Base-by-base conservation (phyloP, 35 echinoderm and acorn worm species). In the Eucidaris tribuloides region DNA sequence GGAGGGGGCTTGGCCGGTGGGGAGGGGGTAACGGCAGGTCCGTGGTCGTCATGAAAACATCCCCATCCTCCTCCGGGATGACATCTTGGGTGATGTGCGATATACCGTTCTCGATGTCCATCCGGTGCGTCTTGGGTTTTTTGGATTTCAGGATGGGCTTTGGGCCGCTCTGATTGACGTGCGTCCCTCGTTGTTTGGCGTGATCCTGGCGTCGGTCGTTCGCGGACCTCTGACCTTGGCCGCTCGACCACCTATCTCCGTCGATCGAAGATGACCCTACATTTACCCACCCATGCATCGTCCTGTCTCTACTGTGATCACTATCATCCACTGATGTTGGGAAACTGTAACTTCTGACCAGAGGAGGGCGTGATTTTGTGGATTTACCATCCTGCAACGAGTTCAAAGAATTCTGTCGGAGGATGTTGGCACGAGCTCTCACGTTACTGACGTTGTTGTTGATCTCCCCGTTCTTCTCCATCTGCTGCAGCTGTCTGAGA, bases 101-200 rank as follows among this genome's bases (percentile, higher is more conserved):
- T 44, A 74, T 74, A 6, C 68, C 68, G n/a, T 74, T 74, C 68
- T 74, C 68, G 9, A 74, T 74, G 68, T 74, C 68, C 68, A 74
- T 74, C 41, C 68, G 34, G 20, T 74, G 68, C 2, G 34, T 27
- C 20, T 74, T 74, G 68, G 68, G 34, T 44, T 74, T 74, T 20
- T 74, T 74, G 24, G 29, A 42, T 40, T 74, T 74, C 15, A 74
- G 68, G 68, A 74, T 74, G 9, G 68, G 68, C 68, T 74, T 74
- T 0, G 24, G 61, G 1, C 28, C 9, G 37, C 0, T 22, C 68
- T 74, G 38, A 23, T 15, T 42, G 2, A n/a, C 33, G 11, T 41
- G 28, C 64, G 31, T 35, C 7, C 9, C 28, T 7, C 32, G 20
- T 0, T 39, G 66, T n/a, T n/a, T n/a, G 2, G n/a, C 33, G 11